A percentile compares a stretch with the other conserved stretches of the same genome.
These are phyloP conservation scores for Chionomys nivalis DNA, from an alignment of 2,113 vertebrate genomes.

Conservation along the genomic window DNA sequence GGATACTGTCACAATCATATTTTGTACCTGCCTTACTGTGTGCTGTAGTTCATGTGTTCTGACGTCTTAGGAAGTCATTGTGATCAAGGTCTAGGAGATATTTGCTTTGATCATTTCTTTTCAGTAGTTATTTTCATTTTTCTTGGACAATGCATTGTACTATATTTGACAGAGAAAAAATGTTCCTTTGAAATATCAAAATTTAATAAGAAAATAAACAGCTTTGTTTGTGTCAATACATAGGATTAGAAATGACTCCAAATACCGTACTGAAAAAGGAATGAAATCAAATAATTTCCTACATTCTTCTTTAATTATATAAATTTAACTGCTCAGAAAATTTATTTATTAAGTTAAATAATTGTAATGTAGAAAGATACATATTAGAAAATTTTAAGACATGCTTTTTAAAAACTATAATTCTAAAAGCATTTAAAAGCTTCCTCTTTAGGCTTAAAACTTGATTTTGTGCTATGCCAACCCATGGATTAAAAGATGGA, in stretches of 20 bases:
- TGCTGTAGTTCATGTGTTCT: not conserved
- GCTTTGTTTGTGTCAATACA: slow-evolving; percentile 41
- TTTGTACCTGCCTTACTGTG: not conserved
- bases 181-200: not conserved
- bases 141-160: not conserved
- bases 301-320: not conserved
- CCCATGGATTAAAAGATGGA: slow-evolving; percentile 3
- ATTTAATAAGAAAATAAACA: not conserved
- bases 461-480: slow-evolving; percentile 49
- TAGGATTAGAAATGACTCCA: slow-evolving; percentile 14
- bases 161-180: not conserved
- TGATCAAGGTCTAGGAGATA: not conserved
- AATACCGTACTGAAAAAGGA: slow-evolving; percentile 9
- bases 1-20: not conserved
- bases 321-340: not conserved
- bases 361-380: slow-evolving; percentile 2
- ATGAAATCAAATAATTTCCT: not conserved
- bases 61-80: not conserved
- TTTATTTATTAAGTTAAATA: not conserved
- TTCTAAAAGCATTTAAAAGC: not conserved
- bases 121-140: not conserved
- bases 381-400: not conserved
- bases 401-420: not conserved
- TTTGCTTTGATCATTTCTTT: slow-evolving; percentile 15
- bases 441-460: not conserved